Base-by-base conservation (phyloP, 2,888 invertebrate species). In the Netelia inedita region DNA sequence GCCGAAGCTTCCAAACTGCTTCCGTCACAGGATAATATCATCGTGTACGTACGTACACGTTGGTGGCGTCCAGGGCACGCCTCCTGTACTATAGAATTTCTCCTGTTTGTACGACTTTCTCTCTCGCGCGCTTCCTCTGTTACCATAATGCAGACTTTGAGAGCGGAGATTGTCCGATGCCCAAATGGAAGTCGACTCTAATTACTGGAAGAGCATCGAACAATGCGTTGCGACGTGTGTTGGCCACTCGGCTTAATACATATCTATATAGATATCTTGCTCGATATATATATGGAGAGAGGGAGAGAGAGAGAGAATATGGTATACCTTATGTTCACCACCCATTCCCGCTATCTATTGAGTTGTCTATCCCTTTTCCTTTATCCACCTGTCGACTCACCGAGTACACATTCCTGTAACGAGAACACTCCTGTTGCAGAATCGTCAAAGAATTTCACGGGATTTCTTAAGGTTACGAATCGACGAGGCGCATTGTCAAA, bases 171-270 rank as follows among this genome's bases (percentile, higher is more conserved):
- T 78, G 63, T 71, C 78, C 61, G 46, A 16, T 79, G 55, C 28
- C 41, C 78, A 68, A 72, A 57, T 71, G 75, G 59, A 88, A 87
- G 79, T 87, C 83, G 66, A 65, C 83, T 86, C 80, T 84, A 87
- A 88, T 88, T 87, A 85, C 83, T 74, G 79, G 83, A 85, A 86
- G 84, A 85, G 79, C 84, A 82, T 74, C 83, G 86, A 85, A 88
- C 84, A 85, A 82, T 83, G 71, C 75, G 74, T 85, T 81, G 76
- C 76, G 82, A 80, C 79, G 83, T 69, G 86, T 80, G 75, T 78
- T 81, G 79, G 63, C 76, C 21, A 50, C 65, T 16, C 41, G 21
- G 43, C 66, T 79, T 68, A 82, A 72, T 61, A 73, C n/a, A 78
- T 5, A 61, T 16, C 2, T 28, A 28, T 28, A 28, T 28, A 28